Base-by-base conservation (phyloP, 1,140 invertebrate species). In the Drosophila tsacasi region DNA sequence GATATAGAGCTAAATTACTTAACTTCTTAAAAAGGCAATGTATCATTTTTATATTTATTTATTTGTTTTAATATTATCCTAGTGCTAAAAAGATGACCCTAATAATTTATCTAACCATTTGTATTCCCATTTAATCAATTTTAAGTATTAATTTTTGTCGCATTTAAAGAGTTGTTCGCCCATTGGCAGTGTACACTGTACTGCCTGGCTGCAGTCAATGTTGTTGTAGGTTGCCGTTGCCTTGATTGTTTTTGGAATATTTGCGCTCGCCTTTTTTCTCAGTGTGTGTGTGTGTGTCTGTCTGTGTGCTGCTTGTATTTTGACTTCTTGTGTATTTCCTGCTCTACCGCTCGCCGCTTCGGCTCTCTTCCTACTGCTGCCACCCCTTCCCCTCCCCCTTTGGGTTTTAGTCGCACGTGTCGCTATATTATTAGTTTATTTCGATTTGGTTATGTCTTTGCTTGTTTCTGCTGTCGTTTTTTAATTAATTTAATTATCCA, bases 261-360 rank as follows among this genome's bases (percentile, higher is more conserved):
- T 49, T 54, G 54, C 49, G 37, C 52, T 49, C 19, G 44, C 39
- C 59, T 40, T 44, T 67, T 39, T 65, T 42, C 55, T 27, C 47
- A 47, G 27, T 39, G 67, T 66, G 35, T 47, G 39, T 44, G 44
- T 46, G 42, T 44, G 42, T 21, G 40, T 47, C 2, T 12, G 23
- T n/a, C n/a, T n/a, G n/a, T n/a, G n/a, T n/a, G n/a, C n/a, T 50
- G 44, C 30, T 59, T 50, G 76, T 75, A 44, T 68, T 59, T 81
- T 52, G 61, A 66, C 79, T 82, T 86, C 67, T 83, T 86, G 67
- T 86, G 61, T 80, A 66, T 83, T 87, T 83, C 83, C 83, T 83
- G 69, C 79, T 71, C 32, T 39, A 27, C 63, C 52, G 47, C 40
- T 52, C 25, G 40, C 21, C 46, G 27, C 54, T 52, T 27, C n/a